Conservation (phyloP, 2,797 vertebrate species). For the Orientallactaga sibirica region DNA sequence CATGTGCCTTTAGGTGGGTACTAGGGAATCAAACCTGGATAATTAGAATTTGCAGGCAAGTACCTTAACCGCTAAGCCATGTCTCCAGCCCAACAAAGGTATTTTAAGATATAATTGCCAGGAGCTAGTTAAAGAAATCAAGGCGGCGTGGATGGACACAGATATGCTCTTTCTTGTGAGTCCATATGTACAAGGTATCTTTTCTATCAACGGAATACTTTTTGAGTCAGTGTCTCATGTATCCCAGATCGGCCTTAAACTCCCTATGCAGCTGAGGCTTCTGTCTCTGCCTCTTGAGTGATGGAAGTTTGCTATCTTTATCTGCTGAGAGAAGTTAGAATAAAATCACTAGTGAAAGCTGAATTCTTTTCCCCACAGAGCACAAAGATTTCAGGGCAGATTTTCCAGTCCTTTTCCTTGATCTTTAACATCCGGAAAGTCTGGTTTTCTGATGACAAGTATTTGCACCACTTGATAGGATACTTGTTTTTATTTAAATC, state of each 20-base stretch:
- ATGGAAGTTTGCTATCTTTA: neutral
- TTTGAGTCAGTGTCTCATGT: neutral
- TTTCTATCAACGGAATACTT: neutral
- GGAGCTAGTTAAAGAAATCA: neutral
- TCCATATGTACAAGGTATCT: neutral
- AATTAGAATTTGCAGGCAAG: too few species aligned
- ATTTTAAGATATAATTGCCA: neutral
- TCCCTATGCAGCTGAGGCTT: neutral
- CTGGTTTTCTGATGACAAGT: neutral
- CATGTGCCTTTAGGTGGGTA: too few species aligned
- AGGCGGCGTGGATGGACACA: neutral
- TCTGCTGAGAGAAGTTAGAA: neutral
- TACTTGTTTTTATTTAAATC: neutral
- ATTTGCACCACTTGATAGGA: neutral
- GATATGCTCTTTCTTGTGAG: neutral
- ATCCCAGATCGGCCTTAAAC: neutral
- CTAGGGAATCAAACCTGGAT: too few species aligned
- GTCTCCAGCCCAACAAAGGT: too few species aligned
- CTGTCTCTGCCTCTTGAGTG: neutral
- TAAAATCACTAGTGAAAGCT: neutral
- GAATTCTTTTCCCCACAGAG: neutral
- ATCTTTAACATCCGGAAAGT: neutral
- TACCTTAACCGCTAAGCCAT: too few species aligned
- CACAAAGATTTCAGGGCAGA: neutral
- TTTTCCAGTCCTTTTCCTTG: slow-evolving; percentile 1